Percentiles rank a stretch among this genome's conserved stretches.
Evolutionary conservation across 2,113 vertebrate genomes (phyloP).

Genomic region (Prunella himalayana): DNA sequence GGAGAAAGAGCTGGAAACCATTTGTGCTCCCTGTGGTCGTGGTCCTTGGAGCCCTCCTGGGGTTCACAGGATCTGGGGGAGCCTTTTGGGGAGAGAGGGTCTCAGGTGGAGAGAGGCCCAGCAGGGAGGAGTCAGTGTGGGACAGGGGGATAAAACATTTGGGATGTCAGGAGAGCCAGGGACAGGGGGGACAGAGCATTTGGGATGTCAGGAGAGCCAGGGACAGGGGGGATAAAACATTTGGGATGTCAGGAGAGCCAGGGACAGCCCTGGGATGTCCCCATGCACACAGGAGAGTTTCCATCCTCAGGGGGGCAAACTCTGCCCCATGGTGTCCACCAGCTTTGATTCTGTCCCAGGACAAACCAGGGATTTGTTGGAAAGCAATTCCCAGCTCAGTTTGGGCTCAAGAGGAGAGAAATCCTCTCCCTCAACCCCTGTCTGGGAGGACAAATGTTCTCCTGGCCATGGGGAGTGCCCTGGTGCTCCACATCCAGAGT

Average conservation of each 20-base stretch:
- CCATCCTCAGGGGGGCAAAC: background rate
- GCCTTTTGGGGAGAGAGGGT: background rate
- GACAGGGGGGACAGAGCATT: too few relatives aligned
- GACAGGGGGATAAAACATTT: too few relatives aligned
- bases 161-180: too few relatives aligned
- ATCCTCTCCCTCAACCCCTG: background rate
- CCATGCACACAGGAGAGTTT: background rate
- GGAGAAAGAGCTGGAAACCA: background rate
- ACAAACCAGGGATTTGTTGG: background rate
- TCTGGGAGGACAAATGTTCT: background rate
- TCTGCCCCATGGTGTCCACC: background rate
- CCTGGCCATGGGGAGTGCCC: fast-evolving
- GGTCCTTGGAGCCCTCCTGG: background rate
- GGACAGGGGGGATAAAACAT: too few relatives aligned
- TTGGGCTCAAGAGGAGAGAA: background rate
- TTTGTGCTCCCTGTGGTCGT: background rate
- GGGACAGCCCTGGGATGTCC: background rate
- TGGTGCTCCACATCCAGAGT: background rate
- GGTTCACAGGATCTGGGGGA: background rate
- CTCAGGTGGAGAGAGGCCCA: background rate
- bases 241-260: too few relatives aligned
- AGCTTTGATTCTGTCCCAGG: background rate
- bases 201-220: too few relatives aligned
- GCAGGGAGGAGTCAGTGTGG: background rate
- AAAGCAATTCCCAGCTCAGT: background rate